These are phyloP conservation scores for Phragmatobia fuliginosa DNA, from an alignment of 2,888 invertebrate species.

Conservation along the genomic window DNA sequence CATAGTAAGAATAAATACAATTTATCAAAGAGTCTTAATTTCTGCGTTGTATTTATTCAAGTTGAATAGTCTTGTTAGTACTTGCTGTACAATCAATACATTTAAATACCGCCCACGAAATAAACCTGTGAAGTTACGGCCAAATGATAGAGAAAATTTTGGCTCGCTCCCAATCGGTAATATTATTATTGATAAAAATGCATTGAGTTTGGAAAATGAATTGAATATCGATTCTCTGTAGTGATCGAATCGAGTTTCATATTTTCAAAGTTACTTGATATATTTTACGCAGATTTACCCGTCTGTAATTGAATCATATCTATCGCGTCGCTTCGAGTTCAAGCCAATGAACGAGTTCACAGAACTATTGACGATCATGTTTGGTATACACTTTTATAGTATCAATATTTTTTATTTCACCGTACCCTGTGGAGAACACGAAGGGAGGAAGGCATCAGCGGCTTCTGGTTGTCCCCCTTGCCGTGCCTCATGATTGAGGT, in stretches of 20 bases:
- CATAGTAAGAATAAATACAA: too few species aligned
- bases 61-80: not conserved
- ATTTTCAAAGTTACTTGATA: not conserved
- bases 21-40: too few species aligned
- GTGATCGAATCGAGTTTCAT: not conserved
- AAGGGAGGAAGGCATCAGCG: too few species aligned
- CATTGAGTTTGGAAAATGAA: conserved; percentile 8
- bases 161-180: conserved; percentile 18
- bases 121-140: conserved; percentile 13
- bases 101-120: conserved; percentile 11
- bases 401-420: too few species aligned
- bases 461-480: too few species aligned
- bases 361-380: not conserved
- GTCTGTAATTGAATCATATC: not conserved
- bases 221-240: not conserved
- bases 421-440: too few species aligned
- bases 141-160: conserved; percentile 23
- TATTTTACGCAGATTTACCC: not conserved
- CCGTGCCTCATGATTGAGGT: too few species aligned
- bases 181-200: conserved; percentile 21
- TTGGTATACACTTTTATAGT: not conserved
- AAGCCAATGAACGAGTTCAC: not conserved
- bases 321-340: not conserved
- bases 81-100: conserved; percentile 4
- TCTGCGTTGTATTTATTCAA: too few species aligned